Percentiles rank a stretch among this genome's conserved stretches.
Conservation (phyloP, 2,113 vertebrate species). For the Tyrannus savana region DNA sequence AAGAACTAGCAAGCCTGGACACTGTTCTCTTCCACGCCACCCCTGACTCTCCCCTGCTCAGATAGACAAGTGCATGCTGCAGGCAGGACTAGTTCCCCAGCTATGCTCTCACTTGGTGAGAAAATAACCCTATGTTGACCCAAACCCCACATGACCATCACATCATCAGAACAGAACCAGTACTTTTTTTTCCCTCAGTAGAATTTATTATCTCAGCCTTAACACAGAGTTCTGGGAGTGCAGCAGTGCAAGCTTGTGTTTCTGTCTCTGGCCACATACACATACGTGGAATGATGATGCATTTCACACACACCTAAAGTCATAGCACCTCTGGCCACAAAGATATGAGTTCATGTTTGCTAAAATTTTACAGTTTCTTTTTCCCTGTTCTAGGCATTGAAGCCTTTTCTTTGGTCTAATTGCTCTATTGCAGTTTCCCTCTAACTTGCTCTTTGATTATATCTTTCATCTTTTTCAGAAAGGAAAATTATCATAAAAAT, state of each 20-base stretch:
- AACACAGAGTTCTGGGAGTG: background rate
- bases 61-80: background rate
- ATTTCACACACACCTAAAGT: background rate
- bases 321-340: background rate
- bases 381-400: background rate
- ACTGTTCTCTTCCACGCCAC: background rate
- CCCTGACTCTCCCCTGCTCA: background rate
- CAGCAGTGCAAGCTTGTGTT: background rate
- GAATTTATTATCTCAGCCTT: background rate
- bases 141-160: accelerated
- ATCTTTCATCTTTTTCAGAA: background rate
- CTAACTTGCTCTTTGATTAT: background rate
- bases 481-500: background rate
- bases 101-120: background rate
- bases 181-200: background rate
- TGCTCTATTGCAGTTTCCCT: background rate
- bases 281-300: background rate
- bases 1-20: background rate
- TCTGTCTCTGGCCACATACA: background rate
- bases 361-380: background rate
- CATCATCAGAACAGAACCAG: background rate
- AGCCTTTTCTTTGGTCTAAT: background rate
- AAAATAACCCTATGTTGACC: background rate
- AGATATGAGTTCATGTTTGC: background rate
- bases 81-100: background rate